Evolutionary conservation across 1,140 invertebrate genomes (phyloP).

Genomic region (Drosophila seguyi): DNA sequence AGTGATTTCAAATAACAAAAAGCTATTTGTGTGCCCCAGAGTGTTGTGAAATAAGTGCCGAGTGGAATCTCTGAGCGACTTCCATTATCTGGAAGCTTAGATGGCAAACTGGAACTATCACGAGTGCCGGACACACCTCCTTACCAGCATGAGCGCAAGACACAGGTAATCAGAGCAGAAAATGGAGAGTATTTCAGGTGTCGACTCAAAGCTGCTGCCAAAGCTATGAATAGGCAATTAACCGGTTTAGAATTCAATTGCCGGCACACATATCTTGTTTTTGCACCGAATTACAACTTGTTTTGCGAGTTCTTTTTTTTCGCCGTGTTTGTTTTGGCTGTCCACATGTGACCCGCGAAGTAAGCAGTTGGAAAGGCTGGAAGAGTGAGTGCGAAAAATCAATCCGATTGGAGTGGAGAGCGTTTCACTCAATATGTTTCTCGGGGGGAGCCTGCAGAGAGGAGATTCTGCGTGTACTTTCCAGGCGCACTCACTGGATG

Average conservation of each 20-base stretch:
- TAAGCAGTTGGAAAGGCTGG: background rate
- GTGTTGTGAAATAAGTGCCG: background rate
- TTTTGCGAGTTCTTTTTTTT: conserved; percentile 19
- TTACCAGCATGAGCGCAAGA: conserved; percentile 1
- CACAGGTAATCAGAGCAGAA: background rate
- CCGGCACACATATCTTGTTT: conserved; percentile 8
- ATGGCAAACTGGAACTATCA: conserved; percentile 1
- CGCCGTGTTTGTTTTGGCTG: conserved; percentile 13
- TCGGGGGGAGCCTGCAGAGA: background rate
- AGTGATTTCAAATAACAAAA: background rate
- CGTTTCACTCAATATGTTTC: background rate
- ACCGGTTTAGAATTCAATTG: conserved; percentile 57
- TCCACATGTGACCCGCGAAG: conserved; percentile 18
- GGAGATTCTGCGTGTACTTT: background rate
- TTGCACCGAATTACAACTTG: conserved; percentile 37
- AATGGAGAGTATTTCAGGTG: conserved; percentile 25
- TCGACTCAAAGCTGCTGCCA: conserved; percentile 13
- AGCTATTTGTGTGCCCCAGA: background rate
- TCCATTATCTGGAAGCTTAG: background rate
- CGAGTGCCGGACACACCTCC: conserved; percentile 5
- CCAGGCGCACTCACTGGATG: conserved; percentile 1
- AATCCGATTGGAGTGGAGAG: conserved; percentile 36
- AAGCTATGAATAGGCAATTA: conserved; percentile 23
- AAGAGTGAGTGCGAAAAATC: conserved; percentile 38
- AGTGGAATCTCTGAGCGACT: background rate